These are phyloP conservation scores for Rhopalosiphum nymphaeae DNA, from an alignment of 2,888 invertebrate genomes.

Conservation along the genomic window DNA sequence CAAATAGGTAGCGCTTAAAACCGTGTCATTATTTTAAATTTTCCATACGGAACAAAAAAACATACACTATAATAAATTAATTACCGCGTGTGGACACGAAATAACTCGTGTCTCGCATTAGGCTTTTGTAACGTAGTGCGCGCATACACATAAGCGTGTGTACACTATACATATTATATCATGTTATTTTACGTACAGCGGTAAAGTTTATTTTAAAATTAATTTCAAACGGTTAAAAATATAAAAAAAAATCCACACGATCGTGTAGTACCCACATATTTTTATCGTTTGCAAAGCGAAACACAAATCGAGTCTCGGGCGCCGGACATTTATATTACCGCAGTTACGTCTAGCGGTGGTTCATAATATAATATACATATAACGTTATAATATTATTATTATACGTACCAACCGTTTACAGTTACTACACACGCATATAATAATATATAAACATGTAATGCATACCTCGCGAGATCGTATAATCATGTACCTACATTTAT, in stretches of 20 bases:
- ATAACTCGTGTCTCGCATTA: background rate
- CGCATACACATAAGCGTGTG: background rate
- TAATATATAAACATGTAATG: background rate
- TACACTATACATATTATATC: background rate
- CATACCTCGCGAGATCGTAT: background rate
- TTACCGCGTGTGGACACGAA: background rate
- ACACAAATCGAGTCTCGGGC: slow-evolving; percentile 4
- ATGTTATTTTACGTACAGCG: background rate
- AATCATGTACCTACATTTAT: background rate
- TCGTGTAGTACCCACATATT: background rate
- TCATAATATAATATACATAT: background rate
- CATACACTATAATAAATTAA: too few relatives aligned
- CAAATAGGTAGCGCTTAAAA: background rate
- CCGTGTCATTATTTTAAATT: background rate
- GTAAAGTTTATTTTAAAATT: background rate
- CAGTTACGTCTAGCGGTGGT: background rate
- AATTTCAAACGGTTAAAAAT: background rate
- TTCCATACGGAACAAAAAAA: background rate
- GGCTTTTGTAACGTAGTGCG: background rate
- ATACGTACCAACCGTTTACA: background rate
- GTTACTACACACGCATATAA: background rate
- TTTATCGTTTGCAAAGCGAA: background rate
- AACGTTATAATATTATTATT: background rate
- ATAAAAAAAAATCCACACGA: background rate
- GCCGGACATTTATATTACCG: slow-evolving; percentile 32